Percentiles rank a stretch among this genome's conserved stretches.
Conservation (phyloP, 2,888 invertebrate genomes). For the Sarcophaga rosellei region DNA sequence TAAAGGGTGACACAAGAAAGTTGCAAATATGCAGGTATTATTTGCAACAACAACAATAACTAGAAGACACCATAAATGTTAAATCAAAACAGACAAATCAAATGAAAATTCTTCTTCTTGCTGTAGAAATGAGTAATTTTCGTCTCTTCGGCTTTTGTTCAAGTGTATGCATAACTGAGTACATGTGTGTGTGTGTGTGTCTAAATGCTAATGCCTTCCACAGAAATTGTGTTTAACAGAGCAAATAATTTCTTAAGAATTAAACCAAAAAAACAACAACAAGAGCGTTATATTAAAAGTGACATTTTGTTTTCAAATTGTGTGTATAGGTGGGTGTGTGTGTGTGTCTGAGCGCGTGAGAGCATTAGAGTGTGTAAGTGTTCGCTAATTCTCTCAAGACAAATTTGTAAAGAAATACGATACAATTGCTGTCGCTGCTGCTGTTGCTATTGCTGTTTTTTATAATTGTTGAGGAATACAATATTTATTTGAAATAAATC, state of each 20-base stretch:
- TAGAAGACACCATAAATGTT: too few species aligned
- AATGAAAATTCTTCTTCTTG: background rate
- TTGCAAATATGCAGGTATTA: too few species aligned
- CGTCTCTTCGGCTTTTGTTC: too few species aligned
- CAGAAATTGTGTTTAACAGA: slow-evolving; percentile 34
- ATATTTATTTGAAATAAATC: background rate
- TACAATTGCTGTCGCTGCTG: slow-evolving; percentile 1
- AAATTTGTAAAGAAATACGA: slow-evolving; percentile 13
- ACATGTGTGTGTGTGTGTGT: background rate
- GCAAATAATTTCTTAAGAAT: slow-evolving; percentile 20
- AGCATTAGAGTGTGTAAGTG: background rate
- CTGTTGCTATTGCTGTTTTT: background rate
- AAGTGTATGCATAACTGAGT: background rate
- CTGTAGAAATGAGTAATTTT: background rate
- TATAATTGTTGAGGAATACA: background rate
- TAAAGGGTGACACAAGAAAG: too few species aligned
- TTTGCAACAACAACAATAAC: too few species aligned
- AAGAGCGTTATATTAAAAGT: slow-evolving; percentile 27
- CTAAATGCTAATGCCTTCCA: background rate
- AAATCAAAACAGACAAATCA: background rate
- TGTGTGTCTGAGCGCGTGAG: background rate
- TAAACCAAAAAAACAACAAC: background rate
- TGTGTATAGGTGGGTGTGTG: background rate
- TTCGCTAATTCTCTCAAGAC: slow-evolving; percentile 26
- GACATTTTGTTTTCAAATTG: background rate